phyloP scores from a whole-genome alignment of 1,140 invertebrate genomes.

The Drosophila biarmipes region DNA sequence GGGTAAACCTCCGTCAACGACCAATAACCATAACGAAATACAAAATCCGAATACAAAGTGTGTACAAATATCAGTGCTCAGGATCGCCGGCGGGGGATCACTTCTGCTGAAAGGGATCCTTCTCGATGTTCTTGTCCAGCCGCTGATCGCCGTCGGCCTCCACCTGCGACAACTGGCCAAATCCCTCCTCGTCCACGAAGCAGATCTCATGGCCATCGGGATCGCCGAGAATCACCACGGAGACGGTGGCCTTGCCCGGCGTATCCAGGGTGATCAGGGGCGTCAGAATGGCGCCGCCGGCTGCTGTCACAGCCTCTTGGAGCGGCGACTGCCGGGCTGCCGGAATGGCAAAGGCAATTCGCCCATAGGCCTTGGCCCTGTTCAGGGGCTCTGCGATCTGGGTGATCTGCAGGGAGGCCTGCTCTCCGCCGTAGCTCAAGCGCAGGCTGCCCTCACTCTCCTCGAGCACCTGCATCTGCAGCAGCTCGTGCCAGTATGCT shows the following conservation, averaged over 20 bases:
- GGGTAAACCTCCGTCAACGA: neutral
- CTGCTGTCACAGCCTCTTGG: conserved; percentile 90
- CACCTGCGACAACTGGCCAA: conserved; percentile 93
- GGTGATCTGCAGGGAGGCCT: conserved; percentile 91
- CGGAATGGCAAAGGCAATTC: conserved; percentile 97
- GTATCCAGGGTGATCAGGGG: conserved; percentile 96
- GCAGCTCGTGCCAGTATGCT: conserved; percentile 92
- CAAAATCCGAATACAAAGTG: conserved; percentile 19
- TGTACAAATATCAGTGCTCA: conserved; percentile 14
- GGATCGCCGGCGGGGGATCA: neutral
- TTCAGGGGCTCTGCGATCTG: conserved; percentile 89
- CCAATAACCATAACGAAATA: conserved; percentile 10
- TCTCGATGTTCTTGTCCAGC: conserved; percentile 91
- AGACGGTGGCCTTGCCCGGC: conserved; percentile 97
- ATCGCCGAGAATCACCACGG: conserved; percentile 98
- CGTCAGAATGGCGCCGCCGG: conserved; percentile 92
- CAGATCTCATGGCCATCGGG: conserved; percentile 99
- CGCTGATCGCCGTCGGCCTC: conserved; percentile 92
- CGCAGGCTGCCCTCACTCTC: conserved; percentile 86
- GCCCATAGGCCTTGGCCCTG: conserved; percentile 96
- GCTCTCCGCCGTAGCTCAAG: conserved; percentile 88
- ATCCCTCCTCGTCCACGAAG: conserved; percentile 98
- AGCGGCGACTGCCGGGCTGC: conserved; percentile 90
- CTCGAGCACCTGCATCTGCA: conserved; percentile 90
- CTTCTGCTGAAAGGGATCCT: conserved; percentile 78